Evolutionary conservation across 2,113 vertebrate genomes (phyloP).

Genomic region (Mesocricetus auratus): DNA sequence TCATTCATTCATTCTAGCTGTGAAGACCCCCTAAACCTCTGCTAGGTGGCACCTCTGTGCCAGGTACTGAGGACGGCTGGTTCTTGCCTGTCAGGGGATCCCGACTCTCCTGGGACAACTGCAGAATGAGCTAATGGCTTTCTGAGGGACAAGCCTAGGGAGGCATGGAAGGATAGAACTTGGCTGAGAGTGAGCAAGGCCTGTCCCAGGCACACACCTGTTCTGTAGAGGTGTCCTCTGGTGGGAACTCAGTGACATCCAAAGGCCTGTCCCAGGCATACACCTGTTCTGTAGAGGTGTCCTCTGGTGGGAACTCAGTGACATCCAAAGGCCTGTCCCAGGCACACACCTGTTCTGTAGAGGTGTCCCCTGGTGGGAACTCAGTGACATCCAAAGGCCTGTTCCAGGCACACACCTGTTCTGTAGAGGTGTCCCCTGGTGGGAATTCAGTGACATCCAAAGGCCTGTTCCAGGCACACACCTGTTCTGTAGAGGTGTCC

Average conservation of each 20-base stretch:
- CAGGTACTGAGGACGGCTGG: neutral
- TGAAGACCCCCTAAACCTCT: neutral
- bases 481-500: neutral
- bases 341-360: neutral
- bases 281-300: neutral
- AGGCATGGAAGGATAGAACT: neutral
- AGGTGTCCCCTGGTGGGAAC: neutral
- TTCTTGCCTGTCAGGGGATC: neutral
- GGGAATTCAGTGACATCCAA: accelerated
- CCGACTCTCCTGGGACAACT: too few relatives aligned
- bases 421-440: neutral
- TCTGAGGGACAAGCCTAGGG: neutral
- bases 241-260: accelerated
- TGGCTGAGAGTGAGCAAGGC: neutral
- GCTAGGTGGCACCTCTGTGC: neutral
- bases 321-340: neutral
- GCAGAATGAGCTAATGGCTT: neutral
- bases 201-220: neutral
- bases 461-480: neutral
- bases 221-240: neutral
- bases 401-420: neutral
- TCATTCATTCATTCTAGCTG: neutral
- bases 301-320: neutral
- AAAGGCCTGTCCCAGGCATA: neutral
- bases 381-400: neutral